Percentiles rank a stretch among this genome's conserved stretches.
Evolutionary conservation across 2,113 vertebrate genomes (phyloP).

Genomic region (Perognathus longimembris): DNA sequence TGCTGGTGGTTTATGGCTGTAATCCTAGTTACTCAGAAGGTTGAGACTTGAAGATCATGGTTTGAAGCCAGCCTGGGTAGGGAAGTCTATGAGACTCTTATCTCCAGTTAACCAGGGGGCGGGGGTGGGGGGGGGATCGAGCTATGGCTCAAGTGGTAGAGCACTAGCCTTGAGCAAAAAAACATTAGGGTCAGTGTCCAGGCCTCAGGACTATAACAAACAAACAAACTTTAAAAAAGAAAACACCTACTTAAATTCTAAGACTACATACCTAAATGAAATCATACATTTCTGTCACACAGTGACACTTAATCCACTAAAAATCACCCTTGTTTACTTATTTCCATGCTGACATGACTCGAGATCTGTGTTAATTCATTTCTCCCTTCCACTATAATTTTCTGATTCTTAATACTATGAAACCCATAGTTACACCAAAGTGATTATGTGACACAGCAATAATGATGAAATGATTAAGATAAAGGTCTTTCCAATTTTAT

Average conservation of each 20-base stretch:
- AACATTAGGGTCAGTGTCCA: too few species aligned
- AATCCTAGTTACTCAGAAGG: too few species aligned
- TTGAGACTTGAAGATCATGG: too few species aligned
- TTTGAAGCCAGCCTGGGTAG: too few species aligned
- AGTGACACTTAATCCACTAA: neutral
- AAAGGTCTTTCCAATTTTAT: neutral
- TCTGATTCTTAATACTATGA: constrained; percentile 17
- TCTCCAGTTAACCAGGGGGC: too few species aligned
- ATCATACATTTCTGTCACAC: neutral
- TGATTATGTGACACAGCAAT: neutral
- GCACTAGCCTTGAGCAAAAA: too few species aligned
- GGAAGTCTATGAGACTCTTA: too few species aligned
- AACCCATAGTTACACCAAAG: neutral
- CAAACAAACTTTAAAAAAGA: neutral
- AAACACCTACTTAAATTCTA: neutral
- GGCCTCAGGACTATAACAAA: too few species aligned
- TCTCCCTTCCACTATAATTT: neutral
- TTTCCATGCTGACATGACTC: neutral
- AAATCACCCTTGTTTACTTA: neutral
- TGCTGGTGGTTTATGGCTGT: too few species aligned
- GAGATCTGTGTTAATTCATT: neutral
- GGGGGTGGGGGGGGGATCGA: too few species aligned
- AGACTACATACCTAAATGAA: neutral
- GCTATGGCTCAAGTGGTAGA: too few species aligned
- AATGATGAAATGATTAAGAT: constrained; percentile 2